A percentile compares a stretch with the other conserved stretches of the same genome.
These are phyloP conservation scores for Stramonita haemastoma DNA, from an alignment of 2,888 invertebrate species.

Conservation along the genomic window DNA sequence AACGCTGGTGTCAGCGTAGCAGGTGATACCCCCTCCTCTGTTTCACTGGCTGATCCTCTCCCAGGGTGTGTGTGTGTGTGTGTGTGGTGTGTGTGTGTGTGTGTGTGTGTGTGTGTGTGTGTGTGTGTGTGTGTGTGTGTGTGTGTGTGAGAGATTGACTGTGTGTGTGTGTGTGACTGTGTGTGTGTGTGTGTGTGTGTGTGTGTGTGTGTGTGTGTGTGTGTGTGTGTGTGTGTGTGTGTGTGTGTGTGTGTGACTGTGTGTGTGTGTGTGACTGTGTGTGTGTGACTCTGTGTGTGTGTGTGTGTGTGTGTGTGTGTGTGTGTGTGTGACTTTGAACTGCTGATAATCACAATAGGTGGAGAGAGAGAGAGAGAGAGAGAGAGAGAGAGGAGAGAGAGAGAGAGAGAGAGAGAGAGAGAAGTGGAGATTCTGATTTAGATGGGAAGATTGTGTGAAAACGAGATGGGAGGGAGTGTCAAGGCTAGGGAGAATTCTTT, in stretches of 20 bases:
- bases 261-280: not conserved
- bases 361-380: no score
- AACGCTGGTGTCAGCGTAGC: no score
- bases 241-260: constrained; percentile 4
- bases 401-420: not conserved
- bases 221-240: not conserved
- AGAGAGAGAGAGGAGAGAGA: no score
- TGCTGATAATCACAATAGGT: no score
- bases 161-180: constrained; percentile 1
- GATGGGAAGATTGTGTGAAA: no score
- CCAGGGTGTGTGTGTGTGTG: constrained; percentile 2
- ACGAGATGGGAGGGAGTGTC: no score
- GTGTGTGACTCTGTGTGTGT: not conserved
- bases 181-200: constrained; percentile 13
- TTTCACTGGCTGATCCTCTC: no score
- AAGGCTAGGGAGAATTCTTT: no score
- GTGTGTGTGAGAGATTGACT: not conserved
- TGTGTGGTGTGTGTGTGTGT: constrained; percentile 1
- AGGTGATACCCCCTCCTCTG: no score
- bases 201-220: constrained; percentile 14
- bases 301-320: constrained; percentile 1
- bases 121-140: not conserved
- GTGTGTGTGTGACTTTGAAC: not conserved
- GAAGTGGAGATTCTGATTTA: no score
- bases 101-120: not conserved